A percentile compares a stretch with the other conserved stretches of the same genome.
Conservation (phyloP, 2,113 vertebrate genomes). For the Semnornis frantzii region DNA sequence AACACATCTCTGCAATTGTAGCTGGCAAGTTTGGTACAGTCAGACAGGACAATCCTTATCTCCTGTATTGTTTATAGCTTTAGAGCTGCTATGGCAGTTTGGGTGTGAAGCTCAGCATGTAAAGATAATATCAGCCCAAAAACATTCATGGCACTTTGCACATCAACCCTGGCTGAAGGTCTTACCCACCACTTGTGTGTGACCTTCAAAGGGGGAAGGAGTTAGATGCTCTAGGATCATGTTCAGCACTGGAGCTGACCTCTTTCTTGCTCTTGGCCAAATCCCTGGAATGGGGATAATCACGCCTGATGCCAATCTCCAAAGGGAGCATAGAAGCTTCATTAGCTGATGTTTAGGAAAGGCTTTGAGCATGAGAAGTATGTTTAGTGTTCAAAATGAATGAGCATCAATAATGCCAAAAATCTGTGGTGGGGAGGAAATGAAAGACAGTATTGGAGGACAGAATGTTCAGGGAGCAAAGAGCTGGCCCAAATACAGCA, state of each 20-base stretch:
- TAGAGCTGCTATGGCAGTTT: not conserved
- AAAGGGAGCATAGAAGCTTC: not conserved
- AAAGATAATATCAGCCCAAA: not conserved
- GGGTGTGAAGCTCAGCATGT: not conserved
- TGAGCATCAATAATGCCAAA: slow-evolving; percentile 33
- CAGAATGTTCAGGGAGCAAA: not conserved
- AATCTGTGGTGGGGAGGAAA: not conserved
- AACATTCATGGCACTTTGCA: fast-evolving
- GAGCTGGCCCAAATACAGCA: not conserved
- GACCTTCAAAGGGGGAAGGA: not conserved
- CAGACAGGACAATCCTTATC: not conserved
- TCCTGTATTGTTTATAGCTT: not conserved
- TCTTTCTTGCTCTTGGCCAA: not conserved
- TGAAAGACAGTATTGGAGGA: not conserved
- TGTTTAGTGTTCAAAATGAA: slow-evolving; percentile 14
- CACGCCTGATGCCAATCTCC: fast-evolving
- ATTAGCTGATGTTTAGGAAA: slow-evolving; percentile 18
- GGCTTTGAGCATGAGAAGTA: not conserved
- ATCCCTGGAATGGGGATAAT: not conserved
- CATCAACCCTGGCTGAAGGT: not conserved
- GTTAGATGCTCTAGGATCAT: not conserved
- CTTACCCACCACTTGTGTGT: not conserved
- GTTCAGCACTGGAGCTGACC: not conserved
- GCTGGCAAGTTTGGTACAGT: not conserved
- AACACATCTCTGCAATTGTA: not conserved